Base-by-base conservation (phyloP, 2,797 vertebrate species). In the Dallia pectoralis region DNA sequence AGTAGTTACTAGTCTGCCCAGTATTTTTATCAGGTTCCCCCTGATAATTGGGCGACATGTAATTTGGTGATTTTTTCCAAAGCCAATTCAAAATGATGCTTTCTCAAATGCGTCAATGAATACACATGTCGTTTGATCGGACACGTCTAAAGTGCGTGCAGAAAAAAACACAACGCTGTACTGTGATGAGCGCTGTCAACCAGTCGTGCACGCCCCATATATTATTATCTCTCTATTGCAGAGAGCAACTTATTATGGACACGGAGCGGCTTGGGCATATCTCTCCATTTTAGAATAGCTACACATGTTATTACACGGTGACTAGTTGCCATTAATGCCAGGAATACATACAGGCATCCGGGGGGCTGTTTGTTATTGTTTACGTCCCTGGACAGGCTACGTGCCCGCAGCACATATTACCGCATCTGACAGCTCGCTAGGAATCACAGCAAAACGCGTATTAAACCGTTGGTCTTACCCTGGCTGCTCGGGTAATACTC, bases 401-500 rank as follows among this genome's bases (percentile, higher is more conserved):
- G 81, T 79, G 81, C 84, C 40, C 76, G 70, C 82, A 77, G 82
- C 76, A 61, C 73, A 77, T 79, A 79, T 80, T 72, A 75, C 82
- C 61, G 74, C 15, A 85, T 84, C 47, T 89, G 87, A 89, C 89
- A 90, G 85, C 85, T 87, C 83, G 79, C 74, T 30, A 71, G 77
- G 74, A 82, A 85, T 73, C 85, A 82, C 75, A 71, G 49, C 69
- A 64, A 69, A n/a, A 71, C 22, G 72, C 29, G 47, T 49, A 44
- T 32, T n/a, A 32, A 48, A 72, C 36, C 2, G 19, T 68, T 66
- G 30, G 69, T 19, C 89, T 95, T 89, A 96, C 95, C 95, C 95
- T 91, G 67, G 95, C 95, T 48, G 95, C 95, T 63, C 95, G 90
- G 47, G 94, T 96, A 75, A 96, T 94, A 92, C 95, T 95, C 75